Evolutionary conservation across 2,113 vertebrate genomes (phyloP).

Genomic region (Boleophthalmus pectinirostris): DNA sequence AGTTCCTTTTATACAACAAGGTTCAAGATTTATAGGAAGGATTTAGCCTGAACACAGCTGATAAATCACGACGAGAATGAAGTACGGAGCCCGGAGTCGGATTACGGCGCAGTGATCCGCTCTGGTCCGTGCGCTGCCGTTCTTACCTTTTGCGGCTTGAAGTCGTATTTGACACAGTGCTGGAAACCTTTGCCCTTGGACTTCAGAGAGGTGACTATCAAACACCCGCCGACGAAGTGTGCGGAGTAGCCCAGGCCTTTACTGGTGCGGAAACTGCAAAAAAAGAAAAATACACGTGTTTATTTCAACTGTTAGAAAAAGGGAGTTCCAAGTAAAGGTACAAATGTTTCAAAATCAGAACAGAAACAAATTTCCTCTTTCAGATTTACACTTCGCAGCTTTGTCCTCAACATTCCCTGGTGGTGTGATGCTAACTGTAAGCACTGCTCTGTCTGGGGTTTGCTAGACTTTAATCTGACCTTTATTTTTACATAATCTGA

Average conservation of each 20-base stretch:
- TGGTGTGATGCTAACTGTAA: too few relatives aligned
- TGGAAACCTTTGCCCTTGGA: constrained; percentile 98
- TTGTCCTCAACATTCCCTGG: too few relatives aligned
- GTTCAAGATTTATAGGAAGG: constrained; percentile 24
- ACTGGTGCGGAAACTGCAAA: constrained; percentile 91
- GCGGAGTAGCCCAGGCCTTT: constrained; percentile 98
- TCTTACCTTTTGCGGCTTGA: constrained; percentile 96
- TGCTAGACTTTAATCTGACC: too few relatives aligned
- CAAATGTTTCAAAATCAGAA: background rate
- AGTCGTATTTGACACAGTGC: constrained; percentile 98
- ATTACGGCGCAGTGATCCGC: constrained; percentile 18
- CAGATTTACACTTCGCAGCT: background rate
- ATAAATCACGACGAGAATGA: constrained; percentile 13
- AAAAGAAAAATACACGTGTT: constrained; percentile 7
- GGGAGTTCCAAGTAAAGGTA: background rate
- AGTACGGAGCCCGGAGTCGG: background rate
- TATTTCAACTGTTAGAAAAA: background rate
- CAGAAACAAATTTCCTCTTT: background rate
- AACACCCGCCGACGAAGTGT: constrained; percentile 96
- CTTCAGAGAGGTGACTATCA: constrained; percentile 96
- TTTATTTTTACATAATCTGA: too few relatives aligned
- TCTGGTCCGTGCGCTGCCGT: constrained; percentile 12
- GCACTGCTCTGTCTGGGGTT: too few relatives aligned
- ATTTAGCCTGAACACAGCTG: constrained; percentile 13
- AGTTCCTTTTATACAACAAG: constrained; percentile 23